These are phyloP conservation scores for Vesta saturnalis DNA, from an alignment of 2,888 invertebrate species.

Conservation along the genomic window DNA sequence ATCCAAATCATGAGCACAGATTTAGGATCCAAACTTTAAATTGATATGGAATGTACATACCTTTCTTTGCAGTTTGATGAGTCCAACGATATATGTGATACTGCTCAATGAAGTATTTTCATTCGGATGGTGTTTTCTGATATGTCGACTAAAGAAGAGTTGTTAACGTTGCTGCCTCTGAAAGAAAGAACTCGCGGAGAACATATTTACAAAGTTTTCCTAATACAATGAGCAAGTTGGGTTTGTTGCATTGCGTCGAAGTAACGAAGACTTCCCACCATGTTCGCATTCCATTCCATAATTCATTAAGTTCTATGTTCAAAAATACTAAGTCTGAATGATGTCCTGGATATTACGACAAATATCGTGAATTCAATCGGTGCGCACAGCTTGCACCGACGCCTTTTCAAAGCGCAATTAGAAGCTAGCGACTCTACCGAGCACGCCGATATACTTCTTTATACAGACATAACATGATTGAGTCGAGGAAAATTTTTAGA, in stretches of 20 bases:
- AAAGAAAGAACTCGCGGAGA: conserved; percentile 40
- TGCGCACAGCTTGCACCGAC: not conserved
- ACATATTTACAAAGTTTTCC: conserved; percentile 42
- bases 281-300: not conserved
- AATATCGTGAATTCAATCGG: not conserved
- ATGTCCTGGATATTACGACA: not conserved
- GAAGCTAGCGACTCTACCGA: not conserved
- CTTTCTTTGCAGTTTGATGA: conserved; percentile 36
- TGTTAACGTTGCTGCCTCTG: conserved; percentile 41
- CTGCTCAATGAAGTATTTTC: conserved; percentile 41
- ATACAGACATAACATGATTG: conserved; percentile 12
- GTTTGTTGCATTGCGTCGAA: not conserved
- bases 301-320: conserved; percentile 37
- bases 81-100: conserved; percentile 33
- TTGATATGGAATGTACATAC: too few species aligned
- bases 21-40: too few species aligned
- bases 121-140: conserved; percentile 42
- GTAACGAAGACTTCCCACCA: not conserved
- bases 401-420: not conserved
- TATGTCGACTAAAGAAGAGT: conserved; percentile 40
- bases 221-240: too few species aligned
- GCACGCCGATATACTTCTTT: not conserved
- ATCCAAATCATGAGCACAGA: too few species aligned
- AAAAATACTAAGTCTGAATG: conserved; percentile 3
- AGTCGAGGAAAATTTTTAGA: conserved; percentile 4